Evolutionary conservation across 2,113 vertebrate genomes (phyloP), one percentile per base, ranked within the genome.

Genomic region (Hucho hucho): DNA sequence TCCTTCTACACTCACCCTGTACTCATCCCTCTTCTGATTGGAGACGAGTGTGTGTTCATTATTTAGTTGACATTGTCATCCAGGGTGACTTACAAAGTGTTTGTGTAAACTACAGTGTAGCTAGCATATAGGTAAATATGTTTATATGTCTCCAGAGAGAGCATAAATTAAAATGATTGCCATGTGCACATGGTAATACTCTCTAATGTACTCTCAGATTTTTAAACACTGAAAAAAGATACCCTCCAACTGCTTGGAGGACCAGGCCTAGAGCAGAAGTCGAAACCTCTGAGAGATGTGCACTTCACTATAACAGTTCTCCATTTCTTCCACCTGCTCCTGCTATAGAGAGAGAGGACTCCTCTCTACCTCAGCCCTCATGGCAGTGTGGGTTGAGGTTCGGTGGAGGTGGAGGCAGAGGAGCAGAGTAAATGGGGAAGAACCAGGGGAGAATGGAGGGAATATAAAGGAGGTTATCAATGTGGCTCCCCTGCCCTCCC

Each of bases 51-150:
- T 6, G 5, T 32, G 32, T 65, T 25, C 61, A 74, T 64, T 74
- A 74, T 74, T 74, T 46, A 74, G 32, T 22, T 22, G n/a, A 32
- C 53, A 32, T 58, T 71, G 46, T 56, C 12, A 28, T 64, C 37
- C 20, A 43, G 32, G 6, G n/a, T 12, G 32, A 61, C 58, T 24
- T 58, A 24, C 59, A 64, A 47, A 28, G 72, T 37, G 32, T 73
- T 61, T 73, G 72, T 47, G 4, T n/a, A 24, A 61, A 61, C 58
- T 6, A 20, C 58, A 61, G 58, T 22, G 58, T 61, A 22, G 58
- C 37, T 43, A 43, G 9, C 18, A 61, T 16, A 61, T n/a, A 61
- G 58, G n/a, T 24, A 6, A 61, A 61, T 61, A 53, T 53, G 47
- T 53, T 53, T 53, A 61, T n/a, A 22, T n/a, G 13, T 61, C 58